Conservation (phyloP, 1,140 invertebrate species). For the Sinella curviseta region DNA sequence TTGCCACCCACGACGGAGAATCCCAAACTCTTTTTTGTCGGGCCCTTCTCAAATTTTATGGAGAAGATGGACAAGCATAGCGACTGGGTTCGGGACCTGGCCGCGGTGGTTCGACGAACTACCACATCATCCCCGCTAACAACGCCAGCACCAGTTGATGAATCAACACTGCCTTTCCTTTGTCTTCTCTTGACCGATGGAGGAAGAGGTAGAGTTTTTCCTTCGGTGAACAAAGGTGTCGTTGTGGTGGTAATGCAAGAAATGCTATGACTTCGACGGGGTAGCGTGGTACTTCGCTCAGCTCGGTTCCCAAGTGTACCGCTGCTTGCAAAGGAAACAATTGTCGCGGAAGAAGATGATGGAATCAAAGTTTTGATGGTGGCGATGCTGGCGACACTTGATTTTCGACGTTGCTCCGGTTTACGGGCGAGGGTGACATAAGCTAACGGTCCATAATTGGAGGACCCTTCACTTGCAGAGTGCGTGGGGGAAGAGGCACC, state of each 20-base stretch:
- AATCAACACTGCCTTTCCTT: constrained; percentile 35
- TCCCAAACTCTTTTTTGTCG: constrained; percentile 79
- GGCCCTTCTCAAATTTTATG: constrained; percentile 78
- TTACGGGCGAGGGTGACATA: neutral
- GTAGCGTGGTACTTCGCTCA: neutral
- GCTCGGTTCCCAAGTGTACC: neutral
- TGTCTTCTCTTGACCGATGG: constrained; percentile 32
- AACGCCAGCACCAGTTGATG: neutral
- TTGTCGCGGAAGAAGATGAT: neutral
- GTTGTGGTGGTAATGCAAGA: neutral
- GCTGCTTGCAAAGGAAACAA: neutral
- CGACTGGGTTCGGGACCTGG: constrained; percentile 29
- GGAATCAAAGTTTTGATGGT: neutral
- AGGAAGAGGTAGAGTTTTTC: neutral
- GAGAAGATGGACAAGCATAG: constrained; percentile 64
- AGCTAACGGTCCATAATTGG: constrained; percentile 6
- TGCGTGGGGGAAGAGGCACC: neutral
- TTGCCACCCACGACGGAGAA: constrained; percentile 89
- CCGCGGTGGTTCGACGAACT: neutral
- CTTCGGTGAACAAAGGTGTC: neutral
- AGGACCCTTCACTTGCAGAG: neutral
- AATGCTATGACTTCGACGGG: neutral
- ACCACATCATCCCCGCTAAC: neutral
- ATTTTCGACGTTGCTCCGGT: neutral
- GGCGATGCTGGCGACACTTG: neutral